These are phyloP conservation scores for Diabrotica virgifera DNA, from an alignment of 1,140 invertebrate genomes.

Conservation along the genomic window DNA sequence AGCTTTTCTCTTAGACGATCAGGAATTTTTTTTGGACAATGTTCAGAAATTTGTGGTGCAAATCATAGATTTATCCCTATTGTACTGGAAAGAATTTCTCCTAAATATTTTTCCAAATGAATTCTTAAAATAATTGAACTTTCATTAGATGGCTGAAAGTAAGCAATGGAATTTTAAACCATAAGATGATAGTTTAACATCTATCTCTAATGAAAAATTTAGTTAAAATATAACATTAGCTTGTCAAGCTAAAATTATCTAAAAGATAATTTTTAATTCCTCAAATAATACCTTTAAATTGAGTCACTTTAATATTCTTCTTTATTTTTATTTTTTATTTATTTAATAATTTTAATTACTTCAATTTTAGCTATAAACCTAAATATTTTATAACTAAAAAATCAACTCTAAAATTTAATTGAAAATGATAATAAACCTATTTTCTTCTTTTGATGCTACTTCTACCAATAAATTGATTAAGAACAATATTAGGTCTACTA, in stretches of 20 bases:
- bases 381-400: slow-evolving; percentile 33
- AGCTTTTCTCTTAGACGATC: slow-evolving; percentile 55
- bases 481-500: slow-evolving; percentile 49
- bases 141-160: slow-evolving; percentile 62
- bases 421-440: slow-evolving; percentile 58
- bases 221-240: slow-evolving; percentile 54
- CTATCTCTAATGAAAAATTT: slow-evolving; percentile 47
- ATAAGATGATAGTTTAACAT: slow-evolving; percentile 45
- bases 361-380: slow-evolving; percentile 42
- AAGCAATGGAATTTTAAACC: slow-evolving; percentile 59
- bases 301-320: slow-evolving; percentile 52
- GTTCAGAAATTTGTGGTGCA: slow-evolving; percentile 74
- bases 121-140: slow-evolving; percentile 51
- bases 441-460: slow-evolving; percentile 55
- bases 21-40: slow-evolving; percentile 68
- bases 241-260: slow-evolving; percentile 57
- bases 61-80: slow-evolving; percentile 78
- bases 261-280: slow-evolving; percentile 56
- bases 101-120: slow-evolving; percentile 58
- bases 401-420: slow-evolving; percentile 46
- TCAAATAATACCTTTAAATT: slow-evolving; percentile 54
- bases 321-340: slow-evolving; percentile 52
- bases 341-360: slow-evolving; percentile 52
- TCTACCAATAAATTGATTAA: slow-evolving; percentile 56
- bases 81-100: slow-evolving; percentile 57